phyloP scores from a whole-genome alignment of 2,797 vertebrate genomes.

The Chanos chanos region DNA sequence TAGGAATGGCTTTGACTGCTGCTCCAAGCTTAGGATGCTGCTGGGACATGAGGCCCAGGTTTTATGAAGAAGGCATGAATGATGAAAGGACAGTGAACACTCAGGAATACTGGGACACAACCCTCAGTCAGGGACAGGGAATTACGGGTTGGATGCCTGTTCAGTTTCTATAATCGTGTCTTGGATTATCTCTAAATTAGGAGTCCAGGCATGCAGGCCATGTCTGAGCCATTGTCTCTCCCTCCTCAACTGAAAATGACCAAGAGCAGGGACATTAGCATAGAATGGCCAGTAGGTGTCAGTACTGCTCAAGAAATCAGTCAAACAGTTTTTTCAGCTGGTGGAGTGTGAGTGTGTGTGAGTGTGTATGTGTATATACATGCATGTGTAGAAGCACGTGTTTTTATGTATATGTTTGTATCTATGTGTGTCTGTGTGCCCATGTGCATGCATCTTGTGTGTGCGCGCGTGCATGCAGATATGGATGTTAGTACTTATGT shows the following conservation, averaged over 20 bases:
- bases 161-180: neutral
- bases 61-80: no score
- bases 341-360: neutral
- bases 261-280: no score
- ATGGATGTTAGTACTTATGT: neutral
- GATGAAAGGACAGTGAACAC: no score
- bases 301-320: slow-evolving; percentile 54
- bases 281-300: slow-evolving; percentile 70
- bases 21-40: no score
- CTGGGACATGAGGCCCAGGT: no score
- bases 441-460: neutral
- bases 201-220: neutral
- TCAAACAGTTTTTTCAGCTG: neutral
- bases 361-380: neutral
- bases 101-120: neutral
- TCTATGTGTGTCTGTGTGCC: neutral
- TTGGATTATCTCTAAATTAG: neutral
- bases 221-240: neutral
- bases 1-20: no score
- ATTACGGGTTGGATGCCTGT: neutral
- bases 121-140: neutral
- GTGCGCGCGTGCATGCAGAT: neutral
- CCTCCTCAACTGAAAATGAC: no score
- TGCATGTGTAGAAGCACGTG: neutral
- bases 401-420: neutral